Evolutionary conservation across 2,888 invertebrate genomes (phyloP), one percentile per base, ranked within the genome.

Genomic region (Tipula confusa): DNA sequence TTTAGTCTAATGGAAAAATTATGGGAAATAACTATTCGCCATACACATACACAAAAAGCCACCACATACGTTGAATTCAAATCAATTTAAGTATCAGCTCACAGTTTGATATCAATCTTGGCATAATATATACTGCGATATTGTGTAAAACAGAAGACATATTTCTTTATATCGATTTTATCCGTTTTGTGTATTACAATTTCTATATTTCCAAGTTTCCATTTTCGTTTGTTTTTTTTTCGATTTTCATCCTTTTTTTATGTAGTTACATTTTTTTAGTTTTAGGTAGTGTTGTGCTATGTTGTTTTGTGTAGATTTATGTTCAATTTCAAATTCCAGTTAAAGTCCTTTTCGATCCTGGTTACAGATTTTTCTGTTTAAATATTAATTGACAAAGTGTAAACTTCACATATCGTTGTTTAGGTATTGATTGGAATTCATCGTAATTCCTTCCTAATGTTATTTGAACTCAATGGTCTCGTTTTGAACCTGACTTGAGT

Each of bases 51-150:
- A 33, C 6, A 7, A 18, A 64, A 64, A 24, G 24, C 24, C 24
- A 64, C 64, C 64, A 64, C 64, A 64, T 64, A 64, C 64, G 64
- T 64, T 64, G 64, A 64, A 64, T 64, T 64, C 24, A 64, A 64
- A 64, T 64, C 64, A 64, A 64, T 64, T 64, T 64, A 64, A 64
- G 64, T 64, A 64, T 24, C 64, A 64, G 24, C 64, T 24, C 64
- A 64, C 64, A 64, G 64, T 64, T 64, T 64, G 64, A 64, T 64
- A 24, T 64, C 64, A 64, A 64, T 64, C 64, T 24, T 64, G 64
- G 64, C 24, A 15, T 43, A 43, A 11, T 36, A 36, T 9, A 36
- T 36, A 36, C 36, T 11, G 2, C 2, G 2, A 43, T 64, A 24
- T 9, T 64, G 9, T 64, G 11, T 64, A n/a, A n/a, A n/a, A n/a